Evolutionary conservation across 2,888 invertebrate species (phyloP).

Genomic region (Morpho helenor): DNA sequence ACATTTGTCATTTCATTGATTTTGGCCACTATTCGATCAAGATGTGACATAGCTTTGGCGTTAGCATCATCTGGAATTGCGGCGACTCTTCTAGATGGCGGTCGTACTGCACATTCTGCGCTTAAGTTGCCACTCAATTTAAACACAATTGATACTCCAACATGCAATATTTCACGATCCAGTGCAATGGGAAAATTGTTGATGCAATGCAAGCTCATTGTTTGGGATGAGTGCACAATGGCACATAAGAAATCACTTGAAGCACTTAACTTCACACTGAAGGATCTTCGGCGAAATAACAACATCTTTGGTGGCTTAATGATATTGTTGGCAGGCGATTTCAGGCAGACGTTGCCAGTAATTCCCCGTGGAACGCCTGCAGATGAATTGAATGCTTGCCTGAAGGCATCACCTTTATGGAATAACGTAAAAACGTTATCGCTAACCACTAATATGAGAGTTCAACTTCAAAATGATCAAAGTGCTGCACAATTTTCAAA

Average conservation of each 20-base stretch:
- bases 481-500: constrained; percentile 30
- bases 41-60: constrained; percentile 27
- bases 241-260: constrained; percentile 26
- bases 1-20: constrained; percentile 28
- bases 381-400: constrained; percentile 31
- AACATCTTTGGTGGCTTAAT: constrained; percentile 25
- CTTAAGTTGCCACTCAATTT: constrained; percentile 30
- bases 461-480: constrained; percentile 31
- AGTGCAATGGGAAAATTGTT: constrained; percentile 28
- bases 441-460: constrained; percentile 25
- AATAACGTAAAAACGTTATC: constrained; percentile 26
- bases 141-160: constrained; percentile 31
- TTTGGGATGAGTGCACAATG: constrained; percentile 34
- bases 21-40: constrained; percentile 27
- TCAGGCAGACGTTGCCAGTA: constrained; percentile 26
- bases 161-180: constrained; percentile 31
- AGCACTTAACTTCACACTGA: constrained; percentile 27
- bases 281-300: constrained; percentile 28
- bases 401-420: constrained; percentile 32
- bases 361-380: constrained; percentile 28
- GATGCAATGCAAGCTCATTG: constrained; percentile 27
- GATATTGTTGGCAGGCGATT: constrained; percentile 27
- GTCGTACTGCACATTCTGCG: constrained; percentile 29
- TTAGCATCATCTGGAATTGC: constrained; percentile 29
- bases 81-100: constrained; percentile 25